Percentiles rank a stretch among this genome's conserved stretches.
phyloP scores from a whole-genome alignment of 2,888 invertebrate genomes.

The Tetrapedia diversipes region DNA sequence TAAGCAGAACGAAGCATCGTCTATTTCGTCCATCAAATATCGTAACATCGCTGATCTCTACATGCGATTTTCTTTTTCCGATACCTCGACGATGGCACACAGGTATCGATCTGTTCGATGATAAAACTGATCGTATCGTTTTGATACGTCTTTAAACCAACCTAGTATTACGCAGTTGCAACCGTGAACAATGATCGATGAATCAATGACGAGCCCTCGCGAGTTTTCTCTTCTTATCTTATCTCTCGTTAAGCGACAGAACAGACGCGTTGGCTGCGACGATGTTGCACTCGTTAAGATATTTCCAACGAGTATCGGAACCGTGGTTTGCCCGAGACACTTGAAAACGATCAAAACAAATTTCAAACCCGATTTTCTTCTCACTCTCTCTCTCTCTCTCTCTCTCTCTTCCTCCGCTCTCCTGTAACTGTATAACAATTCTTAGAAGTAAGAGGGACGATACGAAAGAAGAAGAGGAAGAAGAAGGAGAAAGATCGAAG shows the following conservation, averaged over 20 bases:
- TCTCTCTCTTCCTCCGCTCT: too few species aligned
- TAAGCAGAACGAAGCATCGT: too few species aligned
- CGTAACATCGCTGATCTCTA: too few species aligned
- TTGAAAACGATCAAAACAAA: neutral
- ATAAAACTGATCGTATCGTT: conserved; percentile 17
- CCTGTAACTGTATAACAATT: too few species aligned
- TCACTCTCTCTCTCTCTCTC: too few species aligned
- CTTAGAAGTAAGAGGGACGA: too few species aligned
- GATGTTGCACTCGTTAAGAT: neutral
- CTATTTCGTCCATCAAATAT: too few species aligned
- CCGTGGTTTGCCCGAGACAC: neutral
- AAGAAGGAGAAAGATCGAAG: neutral
- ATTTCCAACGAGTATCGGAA: neutral
- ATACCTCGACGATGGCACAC: too few species aligned
- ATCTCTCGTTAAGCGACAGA: conserved; percentile 39
- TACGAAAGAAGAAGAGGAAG: neutral
- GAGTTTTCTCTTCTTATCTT: conserved; percentile 41
- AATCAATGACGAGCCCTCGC: conserved; percentile 38
- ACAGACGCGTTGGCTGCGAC: conserved; percentile 42
- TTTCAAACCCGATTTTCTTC: too few species aligned
- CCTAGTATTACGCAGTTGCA: conserved; percentile 41
- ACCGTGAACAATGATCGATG: conserved; percentile 31
- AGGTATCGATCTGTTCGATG: conserved; percentile 3
- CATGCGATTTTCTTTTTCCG: too few species aligned
- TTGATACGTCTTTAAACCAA: conserved; percentile 4